Evolutionary conservation across 2,797 vertebrate species (phyloP).

Genomic region (Rhinella marina): DNA sequence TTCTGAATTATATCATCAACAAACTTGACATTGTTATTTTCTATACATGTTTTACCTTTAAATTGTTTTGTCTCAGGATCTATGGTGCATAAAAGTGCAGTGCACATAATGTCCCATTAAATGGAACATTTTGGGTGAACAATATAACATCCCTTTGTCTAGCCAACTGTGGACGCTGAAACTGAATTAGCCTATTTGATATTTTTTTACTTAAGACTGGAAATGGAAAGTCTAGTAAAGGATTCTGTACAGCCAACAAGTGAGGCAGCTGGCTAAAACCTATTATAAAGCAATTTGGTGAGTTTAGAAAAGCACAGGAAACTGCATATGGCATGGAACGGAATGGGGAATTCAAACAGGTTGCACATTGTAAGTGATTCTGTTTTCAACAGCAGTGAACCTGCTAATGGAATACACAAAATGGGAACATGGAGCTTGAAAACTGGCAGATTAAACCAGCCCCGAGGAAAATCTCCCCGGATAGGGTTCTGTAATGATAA

Average conservation of each 20-base stretch:
- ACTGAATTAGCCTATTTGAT: conserved; percentile 53
- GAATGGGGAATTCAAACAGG: conserved; percentile 69
- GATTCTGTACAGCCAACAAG: conserved; percentile 57
- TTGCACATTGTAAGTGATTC: conserved; percentile 61
- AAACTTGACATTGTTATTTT: neutral
- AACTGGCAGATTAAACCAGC: conserved; percentile 68
- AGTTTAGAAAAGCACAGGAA: conserved; percentile 66
- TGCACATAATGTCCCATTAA: neutral
- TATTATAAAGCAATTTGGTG: conserved; percentile 65
- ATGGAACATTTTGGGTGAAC: neutral
- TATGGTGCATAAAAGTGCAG: neutral
- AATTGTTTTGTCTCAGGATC: neutral
- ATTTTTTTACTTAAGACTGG: conserved; percentile 53
- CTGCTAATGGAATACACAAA: conserved; percentile 67
- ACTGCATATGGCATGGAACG: conserved; percentile 60
- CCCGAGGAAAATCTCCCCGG: conserved; percentile 63
- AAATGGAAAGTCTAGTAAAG: conserved; percentile 64
- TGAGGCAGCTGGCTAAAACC: conserved; percentile 66
- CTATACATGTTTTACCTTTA: conserved; percentile 13
- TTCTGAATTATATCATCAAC: neutral
- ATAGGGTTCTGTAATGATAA: conserved; percentile 67
- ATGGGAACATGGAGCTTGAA: conserved; percentile 64
- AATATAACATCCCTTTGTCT: neutral
- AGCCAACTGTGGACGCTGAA: conserved; percentile 4
- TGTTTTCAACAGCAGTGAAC: conserved; percentile 67